Base-by-base conservation (phyloP, 2,797 vertebrate species). In the Megaceryle alcyon region DNA sequence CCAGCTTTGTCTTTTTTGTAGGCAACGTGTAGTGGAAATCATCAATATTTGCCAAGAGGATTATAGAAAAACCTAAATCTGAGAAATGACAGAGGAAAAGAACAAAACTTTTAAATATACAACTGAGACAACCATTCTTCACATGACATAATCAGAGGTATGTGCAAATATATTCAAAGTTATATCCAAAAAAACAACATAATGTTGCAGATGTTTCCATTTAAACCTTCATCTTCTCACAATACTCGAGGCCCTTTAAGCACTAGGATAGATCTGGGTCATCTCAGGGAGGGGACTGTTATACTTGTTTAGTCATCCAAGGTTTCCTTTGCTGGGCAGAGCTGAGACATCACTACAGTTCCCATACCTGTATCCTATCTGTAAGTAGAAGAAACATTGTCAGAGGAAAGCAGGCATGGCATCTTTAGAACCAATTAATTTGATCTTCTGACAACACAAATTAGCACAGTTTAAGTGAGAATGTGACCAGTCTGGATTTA, bases 391-490 rank as follows among this genome's bases (percentile, higher is more conserved):
- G 29, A 77, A 90, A 90, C 92, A 22, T 29, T 73, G 51, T 90
- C 66, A 95, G 33, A 88, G 61, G 61, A 91, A 95, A 92, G 94
- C 57, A 87, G 69, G 53, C 75, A 82, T 43, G 31, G 46, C 41
- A 82, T 90, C 68, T 35, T 60, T 75, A 84, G 48, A 69, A 93
- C 81, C 94, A 95, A 91, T 92, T 96, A 95, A 86, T 71, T 4
- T 87, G 78, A 91, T 68, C 43, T 95, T 82, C 83, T 96, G 93
- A 87, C 94, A 96, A 84, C 35, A 71, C 21, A 87, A 90, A 96
- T 96, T 96, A 92, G 10, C 60, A 49, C 51, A 80, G 48, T 88
- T 90, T 83, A 93, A 91, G 80, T 44, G 66, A 91, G 80, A 94
- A 83, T 95, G 49, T 82, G 93, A 59, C 82, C 77, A 71, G 68